phyloP scores from a whole-genome alignment of 2,888 invertebrate genomes.

The Hartigia nigra region DNA sequence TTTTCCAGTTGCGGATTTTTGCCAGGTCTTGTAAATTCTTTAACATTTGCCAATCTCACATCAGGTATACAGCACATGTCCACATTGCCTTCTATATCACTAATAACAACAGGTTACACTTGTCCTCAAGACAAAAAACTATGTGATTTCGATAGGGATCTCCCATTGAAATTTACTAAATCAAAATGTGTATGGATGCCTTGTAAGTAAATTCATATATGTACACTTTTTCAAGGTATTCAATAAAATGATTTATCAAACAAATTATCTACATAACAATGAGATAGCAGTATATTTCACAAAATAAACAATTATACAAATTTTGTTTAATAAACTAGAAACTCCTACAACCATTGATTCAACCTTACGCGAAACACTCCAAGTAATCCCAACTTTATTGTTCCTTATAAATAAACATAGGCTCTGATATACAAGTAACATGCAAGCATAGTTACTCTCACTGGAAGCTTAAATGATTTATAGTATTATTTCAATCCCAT shows the following conservation, averaged over 20 bases:
- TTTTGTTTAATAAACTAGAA: background rate
- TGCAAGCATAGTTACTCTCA: background rate
- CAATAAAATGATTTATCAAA: background rate
- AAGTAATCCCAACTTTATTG: background rate
- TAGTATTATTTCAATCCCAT: background rate
- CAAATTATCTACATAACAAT: background rate
- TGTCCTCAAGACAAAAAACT: background rate
- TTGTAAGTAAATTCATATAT: background rate
- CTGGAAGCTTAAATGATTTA: background rate
- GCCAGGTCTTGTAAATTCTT: conserved; percentile 30
- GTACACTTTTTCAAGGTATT: background rate
- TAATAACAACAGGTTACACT: background rate
- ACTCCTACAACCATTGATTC: background rate
- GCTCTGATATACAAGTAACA: background rate
- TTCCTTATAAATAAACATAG: background rate
- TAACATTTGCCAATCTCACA: conserved; percentile 26
- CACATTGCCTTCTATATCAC: background rate
- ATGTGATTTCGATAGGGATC: background rate
- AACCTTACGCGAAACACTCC: background rate
- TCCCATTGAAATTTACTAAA: background rate
- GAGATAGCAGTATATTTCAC: background rate
- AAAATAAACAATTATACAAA: background rate
- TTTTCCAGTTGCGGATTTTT: conserved; percentile 33
- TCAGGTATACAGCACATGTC: background rate
- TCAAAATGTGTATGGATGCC: background rate